Evolutionary conservation across 2,888 invertebrate genomes (phyloP), one percentile per base, ranked within the genome.

Genomic region (Chymomyza amoena): DNA sequence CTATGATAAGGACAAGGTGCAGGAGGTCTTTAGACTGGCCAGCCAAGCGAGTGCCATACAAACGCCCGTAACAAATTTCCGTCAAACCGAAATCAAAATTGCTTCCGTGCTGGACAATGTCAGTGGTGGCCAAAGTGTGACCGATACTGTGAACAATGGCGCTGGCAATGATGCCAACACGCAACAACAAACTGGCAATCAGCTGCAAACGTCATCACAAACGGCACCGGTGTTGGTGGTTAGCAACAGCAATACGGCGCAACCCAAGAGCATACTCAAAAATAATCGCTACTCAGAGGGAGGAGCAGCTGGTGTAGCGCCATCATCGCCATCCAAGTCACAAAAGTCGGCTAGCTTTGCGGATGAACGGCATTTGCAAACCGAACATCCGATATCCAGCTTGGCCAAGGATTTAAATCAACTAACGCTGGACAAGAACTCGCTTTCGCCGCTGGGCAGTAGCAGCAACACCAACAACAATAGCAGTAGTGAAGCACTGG

Each of bases 1-100:
- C 10, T 92, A 90, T 66, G 89, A 90, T 67, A 92, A 92, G 77
- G 91, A 91, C 13, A 91, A 88, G 68, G 92, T 93, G 10, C 94
- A 94, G 72, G 93, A 93, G 62, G 90, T 93, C 6, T 88, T 93
- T 18, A 90, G 93, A 5, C 90, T 93, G 72, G 92, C 93, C 13
- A 90, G 90, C 25, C 91, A 90, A 68, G 77, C 89, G 52, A 91
- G 84, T 91, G 80, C 92, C 92, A 89, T 92, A 90, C 92, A 90
- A 77, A 88, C 92, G 69, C 89, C 92, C 81, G 90, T 93, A 36
- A 92, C 93, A 52, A 91, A 85, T 78, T 90, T 92, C 77, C 90
- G 91, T 50, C 91, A 92, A 73, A 88, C 90, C 39, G 91, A 92
- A 75, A 88, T 92, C 71, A 89, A 92, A 86, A 73, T 87, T 39